A percentile compares a stretch with the other conserved stretches of the same genome.
Evolutionary conservation across 2,888 invertebrate genomes (phyloP).

Genomic region (Cataglyphis rosenhaueri): DNA sequence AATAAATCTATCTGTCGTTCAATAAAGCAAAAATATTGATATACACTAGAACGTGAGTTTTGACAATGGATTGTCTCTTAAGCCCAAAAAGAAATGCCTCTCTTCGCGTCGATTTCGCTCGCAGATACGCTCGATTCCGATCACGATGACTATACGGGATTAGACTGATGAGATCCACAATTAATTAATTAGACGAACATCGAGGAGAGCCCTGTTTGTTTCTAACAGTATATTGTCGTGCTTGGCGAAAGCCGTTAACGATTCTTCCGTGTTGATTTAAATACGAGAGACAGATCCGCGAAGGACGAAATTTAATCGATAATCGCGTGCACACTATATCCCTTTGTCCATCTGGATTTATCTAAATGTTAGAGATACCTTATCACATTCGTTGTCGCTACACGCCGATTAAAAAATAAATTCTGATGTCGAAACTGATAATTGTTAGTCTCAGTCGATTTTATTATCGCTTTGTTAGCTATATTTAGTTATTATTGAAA

Average conservation of each 20-base stretch:
- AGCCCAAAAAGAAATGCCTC: conserved; percentile 56
- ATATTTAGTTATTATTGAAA: neutral
- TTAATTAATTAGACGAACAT: conserved; percentile 73
- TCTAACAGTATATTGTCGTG: conserved; percentile 59
- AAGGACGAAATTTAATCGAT: conserved; percentile 36
- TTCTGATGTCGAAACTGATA: conserved; percentile 24
- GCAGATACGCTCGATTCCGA: conserved; percentile 60
- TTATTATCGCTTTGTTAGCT: conserved; percentile 31
- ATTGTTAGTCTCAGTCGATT: neutral
- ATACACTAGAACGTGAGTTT: conserved; percentile 30
- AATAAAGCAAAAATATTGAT: conserved; percentile 15
- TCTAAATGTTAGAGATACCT: conserved; percentile 18
- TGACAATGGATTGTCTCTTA: conserved; percentile 62
- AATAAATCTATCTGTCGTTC: conserved; percentile 1
- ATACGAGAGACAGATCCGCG: conserved; percentile 38
- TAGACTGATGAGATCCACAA: conserved; percentile 74
- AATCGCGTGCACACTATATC: conserved; percentile 32
- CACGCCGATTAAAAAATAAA: conserved; percentile 8
- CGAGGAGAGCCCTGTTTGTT: conserved; percentile 37
- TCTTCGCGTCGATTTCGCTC: conserved; percentile 55
- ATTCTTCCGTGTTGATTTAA: conserved; percentile 38
- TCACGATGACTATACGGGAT: conserved; percentile 63
- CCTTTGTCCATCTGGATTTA: conserved; percentile 27
- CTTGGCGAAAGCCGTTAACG: conserved; percentile 28
- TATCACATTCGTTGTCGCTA: neutral